Base-by-base conservation (phyloP, 2,888 invertebrate species). In the Stenichneumon culpator region DNA sequence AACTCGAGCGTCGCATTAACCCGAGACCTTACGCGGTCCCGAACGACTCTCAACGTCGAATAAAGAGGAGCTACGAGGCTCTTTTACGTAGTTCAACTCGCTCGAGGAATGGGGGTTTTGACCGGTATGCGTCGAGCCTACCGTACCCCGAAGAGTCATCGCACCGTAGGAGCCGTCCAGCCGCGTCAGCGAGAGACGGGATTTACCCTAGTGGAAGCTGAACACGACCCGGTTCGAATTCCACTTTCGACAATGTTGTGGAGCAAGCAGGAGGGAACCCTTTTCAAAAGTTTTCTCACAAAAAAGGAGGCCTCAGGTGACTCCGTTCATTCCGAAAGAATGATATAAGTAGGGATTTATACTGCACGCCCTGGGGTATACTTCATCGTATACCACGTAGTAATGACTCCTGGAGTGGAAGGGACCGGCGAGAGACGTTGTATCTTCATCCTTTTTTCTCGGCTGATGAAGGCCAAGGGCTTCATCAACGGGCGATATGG, bases 1-100 rank as follows among this genome's bases (percentile, higher is more conserved):
- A 47, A 86, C 88, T 79, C 83, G 52, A 67, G 78, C 65, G 67
- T 73, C 85, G 74, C 86, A 89, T 88, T 89, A 89, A 86, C 60
- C 52, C 52, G 57, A 52, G 44, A 72, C 52, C 77, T 73, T 80
- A 73, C 79, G 79, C 67, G 32, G 25, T 67, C 67, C 72, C 57
- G 25, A 67, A 78, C 50, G 36, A 22, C 50, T 39, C 54, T 47
- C 52, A 28, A 63, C 63, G 28, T 82, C 74, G 69, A 79, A 82
- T 79, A 81, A 69, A 78, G 68, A 63, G 63, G 73, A 52, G 70
- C 74, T 63, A 65, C 72, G 68, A 72, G 72, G 50, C 77, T 25
- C 32, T 78, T 72, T 14, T 63, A 63, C 73, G 44, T 80, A n/a
- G 57, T 69, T 70, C 36, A 81, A 78, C 75, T 83, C 50, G 25